These are phyloP conservation scores for Diabrotica balteata DNA, from an alignment of 2,888 invertebrate species.

Conservation along the genomic window DNA sequence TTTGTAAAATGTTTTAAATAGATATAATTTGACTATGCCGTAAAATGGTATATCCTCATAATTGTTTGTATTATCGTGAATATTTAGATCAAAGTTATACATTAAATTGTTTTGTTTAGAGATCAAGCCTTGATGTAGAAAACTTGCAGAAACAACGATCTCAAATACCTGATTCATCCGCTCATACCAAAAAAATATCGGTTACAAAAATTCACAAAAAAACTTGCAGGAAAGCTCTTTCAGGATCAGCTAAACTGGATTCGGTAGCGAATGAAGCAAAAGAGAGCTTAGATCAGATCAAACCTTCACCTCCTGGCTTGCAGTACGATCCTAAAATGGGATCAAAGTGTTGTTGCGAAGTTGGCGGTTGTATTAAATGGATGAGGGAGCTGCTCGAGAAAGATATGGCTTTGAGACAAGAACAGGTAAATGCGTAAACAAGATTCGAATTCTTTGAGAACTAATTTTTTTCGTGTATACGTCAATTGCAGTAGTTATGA, in stretches of 20 bases:
- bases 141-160: too few relatives aligned
- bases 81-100: too few relatives aligned
- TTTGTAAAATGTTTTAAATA: too few relatives aligned
- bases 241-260: neutral
- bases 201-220: slow-evolving; percentile 26
- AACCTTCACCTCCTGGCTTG: slow-evolving; percentile 3
- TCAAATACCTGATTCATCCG: too few relatives aligned
- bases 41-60: too few relatives aligned
- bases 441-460: neutral
- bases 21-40: too few relatives aligned
- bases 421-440: slow-evolving; percentile 35
- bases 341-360: slow-evolving; percentile 46
- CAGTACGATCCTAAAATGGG: slow-evolving; percentile 20
- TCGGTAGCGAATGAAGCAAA: slow-evolving; percentile 14
- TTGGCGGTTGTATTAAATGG: slow-evolving; percentile 45
- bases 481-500: too few relatives aligned
- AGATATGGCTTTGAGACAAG: slow-evolving; percentile 48
- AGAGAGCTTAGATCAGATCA: slow-evolving; percentile 3
- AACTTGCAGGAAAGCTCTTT: slow-evolving; percentile 27
- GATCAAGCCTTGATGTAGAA: too few relatives aligned
- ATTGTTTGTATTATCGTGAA: too few relatives aligned
- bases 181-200: slow-evolving; percentile 26
- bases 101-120: too few relatives aligned
- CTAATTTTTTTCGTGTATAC: neutral
- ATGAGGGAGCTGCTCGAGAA: slow-evolving; percentile 49